Percentiles rank a stretch among this genome's conserved stretches.
These are phyloP conservation scores for Campylomormyrus numenius DNA, from an alignment of 2,113 vertebrate genomes.

Conservation along the genomic window DNA sequence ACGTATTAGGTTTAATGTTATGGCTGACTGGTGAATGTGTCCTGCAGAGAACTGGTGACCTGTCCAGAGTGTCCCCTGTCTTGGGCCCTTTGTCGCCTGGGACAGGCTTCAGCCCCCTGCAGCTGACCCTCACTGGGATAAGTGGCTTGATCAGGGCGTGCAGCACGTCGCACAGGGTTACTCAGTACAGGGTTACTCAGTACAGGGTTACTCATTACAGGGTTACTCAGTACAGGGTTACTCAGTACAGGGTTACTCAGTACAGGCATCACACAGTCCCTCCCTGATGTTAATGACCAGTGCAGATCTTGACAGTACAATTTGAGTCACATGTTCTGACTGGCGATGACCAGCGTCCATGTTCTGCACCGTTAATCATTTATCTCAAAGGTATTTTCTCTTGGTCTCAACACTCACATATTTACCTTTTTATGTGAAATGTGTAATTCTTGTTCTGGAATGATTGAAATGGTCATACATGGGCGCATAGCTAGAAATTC, in stretches of 20 bases:
- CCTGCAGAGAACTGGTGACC: background rate
- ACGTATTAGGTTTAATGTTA: background rate
- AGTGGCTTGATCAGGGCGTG: background rate
- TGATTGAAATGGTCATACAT: background rate
- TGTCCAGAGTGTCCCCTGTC: background rate
- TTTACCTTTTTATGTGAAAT: background rate
- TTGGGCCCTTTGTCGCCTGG: background rate
- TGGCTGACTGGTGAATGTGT: background rate
- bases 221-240: background rate
- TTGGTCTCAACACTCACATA: background rate
- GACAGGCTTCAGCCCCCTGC: background rate
- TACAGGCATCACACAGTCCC: background rate
- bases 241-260: background rate
- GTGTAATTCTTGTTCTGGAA: background rate
- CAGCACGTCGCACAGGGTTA: background rate
- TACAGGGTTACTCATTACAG: background rate
- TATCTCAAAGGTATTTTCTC: background rate
- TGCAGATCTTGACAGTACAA: background rate
- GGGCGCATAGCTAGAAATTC: background rate
- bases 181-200: background rate
- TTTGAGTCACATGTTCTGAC: background rate
- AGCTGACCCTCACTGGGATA: background rate
- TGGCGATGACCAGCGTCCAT: background rate
- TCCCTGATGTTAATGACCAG: background rate
- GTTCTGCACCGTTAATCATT: background rate